Base-by-base conservation (phyloP, 2,113 vertebrate species). In the Microcebus jonahi region DNA sequence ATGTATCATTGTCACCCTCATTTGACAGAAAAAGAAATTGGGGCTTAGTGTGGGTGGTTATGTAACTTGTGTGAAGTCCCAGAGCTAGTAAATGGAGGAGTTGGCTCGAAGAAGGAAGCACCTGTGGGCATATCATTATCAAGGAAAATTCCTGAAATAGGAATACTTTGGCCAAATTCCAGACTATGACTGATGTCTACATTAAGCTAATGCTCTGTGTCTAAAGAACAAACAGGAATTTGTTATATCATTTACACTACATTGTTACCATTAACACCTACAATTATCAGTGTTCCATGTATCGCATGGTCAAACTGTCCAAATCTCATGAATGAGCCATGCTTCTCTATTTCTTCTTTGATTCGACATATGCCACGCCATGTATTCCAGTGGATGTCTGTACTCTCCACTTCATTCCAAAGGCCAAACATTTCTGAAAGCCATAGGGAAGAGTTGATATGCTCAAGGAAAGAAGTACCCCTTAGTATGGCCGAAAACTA, bases 371-470 rank as follows among this genome's bases (percentile, higher is more conserved):
- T 23, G 71, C 61, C n/a, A 11, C 23, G 34, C 9, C 29, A 31
- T 53, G n/a, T 23, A 11, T 55, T 65, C 25, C 18, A 76, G 61
- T 67, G 20, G 2, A 42, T 93, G 87, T 88, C 73, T 83, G 29
- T 34, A 50, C 39, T 36, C 79, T 31, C 48, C 23, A 3, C 71
- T 81, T 93, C 76, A 68, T 90, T 48, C 59, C 65, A 63, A 83
- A 59, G 81, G 34, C 63, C 23, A 59, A 34, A n/a, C 68, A 53
- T 88, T 84, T 88, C 82, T 83, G 76, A 77, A 88, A 80, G 65
- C 34, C 67, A 1, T 0, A 36, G 15, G 13, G 9, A 20, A 20
- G 8, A 25, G 36, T 55, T 70, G 34, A 34, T 70, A 34, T 48
- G 59, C 77, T n/a, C 27, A 45, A 2, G 3, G 31, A 93, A 61